Conservation (phyloP, 2,888 invertebrate species). For the Apamea monoglypha region DNA sequence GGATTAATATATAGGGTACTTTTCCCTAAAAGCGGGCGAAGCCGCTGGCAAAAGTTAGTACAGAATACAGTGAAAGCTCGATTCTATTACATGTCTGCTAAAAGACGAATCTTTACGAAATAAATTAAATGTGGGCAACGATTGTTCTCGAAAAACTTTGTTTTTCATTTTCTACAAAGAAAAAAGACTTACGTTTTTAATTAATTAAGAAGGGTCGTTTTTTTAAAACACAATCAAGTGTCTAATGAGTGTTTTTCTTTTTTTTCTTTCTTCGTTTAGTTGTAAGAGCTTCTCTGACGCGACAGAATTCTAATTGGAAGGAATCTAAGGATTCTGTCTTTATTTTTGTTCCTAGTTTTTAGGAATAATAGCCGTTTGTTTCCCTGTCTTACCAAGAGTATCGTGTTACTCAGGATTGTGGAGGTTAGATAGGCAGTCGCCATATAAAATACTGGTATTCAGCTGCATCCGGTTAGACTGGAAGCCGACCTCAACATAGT, state of each 20-base stretch:
- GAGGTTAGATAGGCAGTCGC: neutral
- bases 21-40: neutral
- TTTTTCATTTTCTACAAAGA: constrained; percentile 73
- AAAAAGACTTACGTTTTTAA: constrained; percentile 78
- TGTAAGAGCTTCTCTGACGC: constrained; percentile 58
- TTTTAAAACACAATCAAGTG: constrained; percentile 76
- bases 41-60: neutral
- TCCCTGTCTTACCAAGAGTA: neutral
- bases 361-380: neutral
- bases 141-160: constrained; percentile 69
- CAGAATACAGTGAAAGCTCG: neutral
- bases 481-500: neutral
- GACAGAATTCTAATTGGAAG: constrained; percentile 70
- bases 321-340: constrained; percentile 63
- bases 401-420: neutral
- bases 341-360: constrained; percentile 24
- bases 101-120: constrained; percentile 54
- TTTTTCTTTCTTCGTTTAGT: constrained; percentile 64
- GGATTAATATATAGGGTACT: neutral
- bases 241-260: constrained; percentile 76
- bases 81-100: constrained; percentile 7
- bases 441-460: neutral
- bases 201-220: constrained; percentile 76
- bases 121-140: constrained; percentile 27
- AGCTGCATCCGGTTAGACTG: neutral